Percentiles rank a stretch among this genome's conserved stretches.
These are phyloP conservation scores for Psephotus haematonotus DNA, from an alignment of 2,113 vertebrate species.

Conservation along the genomic window DNA sequence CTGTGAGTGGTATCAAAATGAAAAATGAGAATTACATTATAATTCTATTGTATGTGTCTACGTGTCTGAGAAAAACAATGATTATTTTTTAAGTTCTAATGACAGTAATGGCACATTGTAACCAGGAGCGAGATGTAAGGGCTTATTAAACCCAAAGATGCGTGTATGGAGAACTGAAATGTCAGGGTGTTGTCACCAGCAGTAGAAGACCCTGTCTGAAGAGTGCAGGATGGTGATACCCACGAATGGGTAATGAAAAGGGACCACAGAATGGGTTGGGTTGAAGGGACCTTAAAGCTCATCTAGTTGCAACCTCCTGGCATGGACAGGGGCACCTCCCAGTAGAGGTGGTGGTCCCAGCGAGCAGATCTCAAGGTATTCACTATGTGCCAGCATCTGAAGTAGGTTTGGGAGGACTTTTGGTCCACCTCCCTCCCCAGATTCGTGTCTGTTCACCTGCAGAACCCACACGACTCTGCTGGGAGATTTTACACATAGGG, in stretches of 20 bases:
- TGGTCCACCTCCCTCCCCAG: neutral
- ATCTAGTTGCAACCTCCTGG: neutral
- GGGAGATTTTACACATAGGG: neutral
- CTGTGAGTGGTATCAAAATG: neutral
- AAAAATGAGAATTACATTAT: neutral
- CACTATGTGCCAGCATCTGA: neutral
- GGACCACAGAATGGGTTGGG: neutral
- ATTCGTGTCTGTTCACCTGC: neutral
- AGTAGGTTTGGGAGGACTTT: neutral
- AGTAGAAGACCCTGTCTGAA: fast-evolving
- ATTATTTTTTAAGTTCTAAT: neutral
- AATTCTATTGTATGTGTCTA: neutral
- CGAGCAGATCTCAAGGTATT: neutral
- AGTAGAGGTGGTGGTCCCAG: neutral
- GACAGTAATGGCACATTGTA: neutral
- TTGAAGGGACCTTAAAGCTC: neutral
- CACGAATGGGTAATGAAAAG: fast-evolving
- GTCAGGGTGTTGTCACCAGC: neutral
- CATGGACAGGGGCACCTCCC: neutral
- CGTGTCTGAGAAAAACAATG: neutral
- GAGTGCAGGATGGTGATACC: neutral
- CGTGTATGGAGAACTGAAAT: neutral
- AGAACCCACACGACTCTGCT: fast-evolving
- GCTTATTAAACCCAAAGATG: neutral
- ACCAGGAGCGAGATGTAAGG: neutral